Conservation (phyloP, 1,140 invertebrate genomes). For the Wiebesia pumilae region DNA sequence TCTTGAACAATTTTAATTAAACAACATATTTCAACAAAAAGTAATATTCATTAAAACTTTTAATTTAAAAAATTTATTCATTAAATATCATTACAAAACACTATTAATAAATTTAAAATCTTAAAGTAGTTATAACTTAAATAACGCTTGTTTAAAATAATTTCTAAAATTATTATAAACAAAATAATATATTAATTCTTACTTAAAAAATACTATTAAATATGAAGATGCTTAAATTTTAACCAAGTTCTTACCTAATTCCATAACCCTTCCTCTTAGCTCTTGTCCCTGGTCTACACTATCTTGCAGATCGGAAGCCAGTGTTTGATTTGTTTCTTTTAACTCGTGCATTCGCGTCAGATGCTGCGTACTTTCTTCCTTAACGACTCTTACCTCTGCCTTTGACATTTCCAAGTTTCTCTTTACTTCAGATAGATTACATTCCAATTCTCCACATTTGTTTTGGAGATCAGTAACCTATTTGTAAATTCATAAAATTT, state of each 20-base stretch:
- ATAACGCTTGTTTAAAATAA: not conserved
- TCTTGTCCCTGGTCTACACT: slow-evolving; percentile 70
- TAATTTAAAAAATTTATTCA: too few relatives aligned
- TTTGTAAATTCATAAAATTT: not conserved
- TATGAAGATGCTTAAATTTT: not conserved
- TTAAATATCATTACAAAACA: too few relatives aligned
- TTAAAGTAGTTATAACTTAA: too few relatives aligned
- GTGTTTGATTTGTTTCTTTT: slow-evolving; percentile 70
- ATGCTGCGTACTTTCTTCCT: slow-evolving; percentile 80
- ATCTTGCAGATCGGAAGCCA: slow-evolving; percentile 70
- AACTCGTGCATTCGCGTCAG: slow-evolving; percentile 81
- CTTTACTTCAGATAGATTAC: slow-evolving; percentile 70
- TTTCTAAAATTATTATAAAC: not conserved
- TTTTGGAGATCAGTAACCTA: slow-evolving; percentile 65
- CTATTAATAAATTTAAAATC: too few relatives aligned
- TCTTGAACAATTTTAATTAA: too few relatives aligned
- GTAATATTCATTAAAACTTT: too few relatives aligned
- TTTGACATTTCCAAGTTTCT: slow-evolving; percentile 71
- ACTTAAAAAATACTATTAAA: not conserved
- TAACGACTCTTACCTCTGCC: slow-evolving; percentile 75
- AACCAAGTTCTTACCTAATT: slow-evolving; percentile 64
- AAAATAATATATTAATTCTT: not conserved
- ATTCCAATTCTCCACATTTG: slow-evolving; percentile 72
- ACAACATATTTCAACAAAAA: too few relatives aligned
- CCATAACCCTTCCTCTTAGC: slow-evolving; percentile 72